Base-by-base conservation (phyloP, 1,140 invertebrate genomes). In the Pseudomyrmex flavicornis region DNA sequence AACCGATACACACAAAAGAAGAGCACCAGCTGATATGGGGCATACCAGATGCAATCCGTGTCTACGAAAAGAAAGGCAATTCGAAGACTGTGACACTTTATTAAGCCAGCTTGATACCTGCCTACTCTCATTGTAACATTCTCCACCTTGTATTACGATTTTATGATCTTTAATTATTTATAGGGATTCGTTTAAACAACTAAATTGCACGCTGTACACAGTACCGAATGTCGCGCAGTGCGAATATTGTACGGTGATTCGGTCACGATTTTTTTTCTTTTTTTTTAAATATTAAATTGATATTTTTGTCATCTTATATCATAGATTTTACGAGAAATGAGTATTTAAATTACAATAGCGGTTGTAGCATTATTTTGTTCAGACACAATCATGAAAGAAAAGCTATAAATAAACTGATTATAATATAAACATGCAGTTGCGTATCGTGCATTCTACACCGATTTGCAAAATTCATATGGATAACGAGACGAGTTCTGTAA, bases 91-190 rank as follows among this genome's bases (percentile, higher is more conserved):
- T 91, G 85, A 91, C 90, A 92, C 83, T 91, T 91, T 89, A 91
- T 87, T 90, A 90, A 90, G 94, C 92, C 93, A 94, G 93, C 93
- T 93, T 94, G 90, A 94, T 93, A 93, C 92, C 93, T 94, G 94
- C 92, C 93, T 94, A 92, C 66, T 90, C 89, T 92, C 90, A 92
- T 88, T 88, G 17, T 88, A 88, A 91, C 89, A 91, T 88, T 91
- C 17, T 70, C 76, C 66, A 92, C 86, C 87, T 92, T 92, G 69
- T 89, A 91, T 91, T 91, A 90, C 86, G 65, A 90, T 88, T 52
- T 79, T 89, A 90, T 87, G 87, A 77, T 90, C 87, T 85, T 89
- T 82, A 85, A 90, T 90, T 90, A 88, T 89, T 88, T 79, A 89
- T 73, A 89, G 82, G 63, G 75, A 89, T 89, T 90, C 85, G 76